Evolutionary conservation across 2,888 invertebrate species (phyloP), one percentile per base, ranked within the genome.

Genomic region (Clepsis dumicolana): DNA sequence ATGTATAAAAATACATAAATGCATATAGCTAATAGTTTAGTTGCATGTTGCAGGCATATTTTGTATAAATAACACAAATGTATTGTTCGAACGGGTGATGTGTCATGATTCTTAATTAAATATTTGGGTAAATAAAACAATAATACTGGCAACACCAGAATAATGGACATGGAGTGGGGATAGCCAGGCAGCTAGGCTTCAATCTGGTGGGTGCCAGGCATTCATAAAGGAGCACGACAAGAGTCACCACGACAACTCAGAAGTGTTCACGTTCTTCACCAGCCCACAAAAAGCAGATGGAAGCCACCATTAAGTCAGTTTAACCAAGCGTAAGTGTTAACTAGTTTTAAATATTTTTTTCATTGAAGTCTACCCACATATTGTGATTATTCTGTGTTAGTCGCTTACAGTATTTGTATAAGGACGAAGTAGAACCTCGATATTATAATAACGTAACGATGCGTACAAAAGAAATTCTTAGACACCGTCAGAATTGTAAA

Each of bases 251-350:
- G 1, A 41, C 38, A 41, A 41, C 5, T 41, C 38, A 41, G 38
- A 41, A 41, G 38, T 41, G 38, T 41, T 41, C 38, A 41, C 38
- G 38, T 41, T 41, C 38, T 14, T 41, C 38, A 41, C 38, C 38
- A 16, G 16, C 38, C 38, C 38, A 41, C 38, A 41, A n/a, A 41
- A 4, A n/a, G n/a, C 38, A 41, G 38, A 41, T 41, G n/a, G 38
- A 41, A 41, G 38, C 4, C 8, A 4, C 14, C 35, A 41, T 5
- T 41, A 41, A n/a, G n/a, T 41, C 38, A 16, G 38, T 41, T n/a
- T 5, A 41, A 41, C 38, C 38, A 41, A 41, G n/a, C 38, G 38
- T 41, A 41, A 41, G 38, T 41, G 38, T 41, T 14, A 41, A n/a
- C 4, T 41, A 41, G 4, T 16, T 41, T 41, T 12, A 35, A 35